Conservation (phyloP, 2,797 vertebrate genomes). For the Poeciliopsis gracilis region DNA sequence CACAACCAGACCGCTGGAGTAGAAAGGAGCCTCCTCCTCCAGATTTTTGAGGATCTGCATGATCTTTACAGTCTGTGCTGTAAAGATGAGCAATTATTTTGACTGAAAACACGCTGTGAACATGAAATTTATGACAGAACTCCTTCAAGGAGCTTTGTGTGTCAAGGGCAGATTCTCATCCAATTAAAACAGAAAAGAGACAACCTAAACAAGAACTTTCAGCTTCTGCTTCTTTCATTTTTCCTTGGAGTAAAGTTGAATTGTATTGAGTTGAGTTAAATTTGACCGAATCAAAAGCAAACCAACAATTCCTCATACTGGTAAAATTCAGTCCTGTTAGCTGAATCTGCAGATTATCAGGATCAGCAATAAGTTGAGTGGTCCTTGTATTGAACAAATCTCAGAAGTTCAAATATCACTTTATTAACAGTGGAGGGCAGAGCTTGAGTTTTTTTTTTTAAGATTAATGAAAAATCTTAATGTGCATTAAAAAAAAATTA, state of each 20-base stretch:
- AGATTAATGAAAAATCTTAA: neutral
- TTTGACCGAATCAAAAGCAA: neutral
- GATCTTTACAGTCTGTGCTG: slow-evolving; percentile 17
- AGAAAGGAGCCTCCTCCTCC: slow-evolving; percentile 29
- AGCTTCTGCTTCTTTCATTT: neutral
- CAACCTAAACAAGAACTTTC: neutral
- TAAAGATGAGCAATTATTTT: slow-evolving; percentile 22
- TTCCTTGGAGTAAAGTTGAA: neutral
- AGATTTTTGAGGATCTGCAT: slow-evolving; percentile 21
- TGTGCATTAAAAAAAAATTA: neutral
- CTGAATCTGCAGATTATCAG: neutral
- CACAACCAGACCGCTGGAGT: slow-evolving; percentile 45
- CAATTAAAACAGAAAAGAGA: neutral
- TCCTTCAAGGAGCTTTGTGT: slow-evolving; percentile 6
- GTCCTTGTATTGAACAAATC: neutral
- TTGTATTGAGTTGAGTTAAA: neutral
- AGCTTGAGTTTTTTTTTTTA: neutral
- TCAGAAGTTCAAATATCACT: neutral
- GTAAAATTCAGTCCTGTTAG: neutral
- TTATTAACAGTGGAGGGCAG: neutral
- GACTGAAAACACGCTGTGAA: neutral
- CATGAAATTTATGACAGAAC: slow-evolving; percentile 5
- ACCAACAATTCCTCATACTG: neutral
- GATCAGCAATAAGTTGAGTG: neutral
- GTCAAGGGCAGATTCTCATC: neutral